These are phyloP conservation scores for Tyto alba DNA, from an alignment of 2,113 vertebrate species.

Conservation along the genomic window DNA sequence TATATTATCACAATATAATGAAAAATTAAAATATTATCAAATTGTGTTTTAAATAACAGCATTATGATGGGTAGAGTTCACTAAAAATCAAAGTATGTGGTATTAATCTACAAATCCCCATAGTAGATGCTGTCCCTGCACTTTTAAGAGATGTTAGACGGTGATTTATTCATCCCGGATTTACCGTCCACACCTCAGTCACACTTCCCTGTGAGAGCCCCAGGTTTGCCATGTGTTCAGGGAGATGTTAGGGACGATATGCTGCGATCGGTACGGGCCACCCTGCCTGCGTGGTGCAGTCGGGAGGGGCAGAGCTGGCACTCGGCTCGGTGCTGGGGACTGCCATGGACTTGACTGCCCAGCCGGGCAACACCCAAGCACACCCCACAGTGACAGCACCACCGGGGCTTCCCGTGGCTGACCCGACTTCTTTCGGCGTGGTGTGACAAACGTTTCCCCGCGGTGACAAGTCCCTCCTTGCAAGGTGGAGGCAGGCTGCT, in stretches of 20 bases:
- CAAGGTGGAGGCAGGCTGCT: background rate
- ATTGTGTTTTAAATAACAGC: background rate
- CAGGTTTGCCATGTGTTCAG: background rate
- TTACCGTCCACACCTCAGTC: background rate
- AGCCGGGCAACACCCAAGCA: background rate
- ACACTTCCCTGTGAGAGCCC: background rate
- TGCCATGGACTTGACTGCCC: accelerated
- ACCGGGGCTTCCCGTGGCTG: background rate
- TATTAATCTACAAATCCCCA: background rate
- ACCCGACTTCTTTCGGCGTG: accelerated
- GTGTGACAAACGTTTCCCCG: background rate
- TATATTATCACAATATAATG: background rate
- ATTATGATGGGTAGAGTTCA: background rate
- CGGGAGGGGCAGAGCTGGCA: background rate
- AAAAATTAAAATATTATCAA: background rate
- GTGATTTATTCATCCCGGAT: background rate
- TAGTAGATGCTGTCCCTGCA: background rate
- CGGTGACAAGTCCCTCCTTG: background rate
- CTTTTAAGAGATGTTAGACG: background rate
- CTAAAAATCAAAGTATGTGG: background rate
- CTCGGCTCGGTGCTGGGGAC: accelerated
- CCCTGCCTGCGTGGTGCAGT: background rate
- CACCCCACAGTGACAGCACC: background rate
- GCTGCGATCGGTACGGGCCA: background rate
- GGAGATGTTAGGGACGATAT: background rate